Evolutionary conservation across 2,113 vertebrate species (phyloP).

Genomic region (Lagopus muta): DNA sequence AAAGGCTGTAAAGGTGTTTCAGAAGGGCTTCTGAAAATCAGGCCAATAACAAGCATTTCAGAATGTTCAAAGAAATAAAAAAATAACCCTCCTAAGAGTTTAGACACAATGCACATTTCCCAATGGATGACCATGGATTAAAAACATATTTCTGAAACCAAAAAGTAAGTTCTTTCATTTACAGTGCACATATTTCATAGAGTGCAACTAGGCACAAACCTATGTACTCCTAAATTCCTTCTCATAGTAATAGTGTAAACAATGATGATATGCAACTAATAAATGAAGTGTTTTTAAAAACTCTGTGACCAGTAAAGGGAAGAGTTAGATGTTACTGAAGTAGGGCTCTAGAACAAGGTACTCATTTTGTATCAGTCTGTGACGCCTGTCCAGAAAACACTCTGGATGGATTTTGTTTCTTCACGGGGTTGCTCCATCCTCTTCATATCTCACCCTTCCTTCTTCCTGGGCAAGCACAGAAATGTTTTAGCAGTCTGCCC

Average conservation of each 20-base stretch:
- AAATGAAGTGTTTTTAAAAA: background rate
- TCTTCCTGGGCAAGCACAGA: background rate
- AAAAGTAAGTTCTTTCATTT: slow-evolving; percentile 62
- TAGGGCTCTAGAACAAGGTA: background rate
- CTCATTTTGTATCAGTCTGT: background rate
- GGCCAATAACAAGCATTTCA: slow-evolving; percentile 31
- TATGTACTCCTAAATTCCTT: slow-evolving; percentile 45
- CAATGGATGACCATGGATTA: slow-evolving; percentile 31
- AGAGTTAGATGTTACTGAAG: background rate
- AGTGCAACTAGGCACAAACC: slow-evolving; percentile 51
- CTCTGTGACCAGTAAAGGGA: background rate
- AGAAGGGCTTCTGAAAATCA: slow-evolving; percentile 37
- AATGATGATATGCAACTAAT: background rate
- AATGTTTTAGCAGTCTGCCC: background rate
- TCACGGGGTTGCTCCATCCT: background rate
- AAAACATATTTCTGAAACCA: slow-evolving; percentile 59
- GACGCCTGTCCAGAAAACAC: background rate
- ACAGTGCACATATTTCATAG: slow-evolving; percentile 20
- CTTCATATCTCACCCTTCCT: slow-evolving; percentile 3
- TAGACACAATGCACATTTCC: slow-evolving; percentile 53
- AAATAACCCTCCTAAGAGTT: slow-evolving; percentile 60
- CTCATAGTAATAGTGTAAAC: slow-evolving; percentile 4
- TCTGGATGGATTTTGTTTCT: background rate
- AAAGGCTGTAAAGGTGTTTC: slow-evolving; percentile 63
- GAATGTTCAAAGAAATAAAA: slow-evolving; percentile 60